These are phyloP conservation scores for Drosophila eohydei DNA, from an alignment of 2,888 invertebrate genomes.

Conservation along the genomic window DNA sequence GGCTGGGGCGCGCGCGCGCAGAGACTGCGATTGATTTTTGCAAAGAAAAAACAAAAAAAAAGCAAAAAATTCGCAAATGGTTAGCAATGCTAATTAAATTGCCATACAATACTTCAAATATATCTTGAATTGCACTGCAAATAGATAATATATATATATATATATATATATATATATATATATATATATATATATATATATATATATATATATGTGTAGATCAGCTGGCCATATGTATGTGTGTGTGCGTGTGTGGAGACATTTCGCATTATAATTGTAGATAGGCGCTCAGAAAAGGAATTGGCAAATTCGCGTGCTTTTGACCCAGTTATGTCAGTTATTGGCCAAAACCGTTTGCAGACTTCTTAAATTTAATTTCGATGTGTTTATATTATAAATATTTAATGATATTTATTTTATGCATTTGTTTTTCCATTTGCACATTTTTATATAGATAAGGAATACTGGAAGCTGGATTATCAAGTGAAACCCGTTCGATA, in stretches of 20 bases:
- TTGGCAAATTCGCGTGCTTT: constrained; percentile 54
- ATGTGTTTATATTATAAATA: not conserved
- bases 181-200: constrained; percentile 13
- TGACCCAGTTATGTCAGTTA: constrained; percentile 56
- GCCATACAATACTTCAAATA: constrained; percentile 34
- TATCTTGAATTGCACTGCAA: not conserved
- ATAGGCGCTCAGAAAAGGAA: constrained; percentile 42
- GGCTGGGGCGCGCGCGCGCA: not conserved
- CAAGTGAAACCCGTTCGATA: constrained; percentile 17
- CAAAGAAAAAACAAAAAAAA: constrained; percentile 11
- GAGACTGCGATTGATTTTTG: constrained; percentile 53
- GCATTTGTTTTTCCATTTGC: not conserved
- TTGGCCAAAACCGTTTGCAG: constrained; percentile 22
- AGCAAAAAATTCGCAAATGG: constrained; percentile 44
- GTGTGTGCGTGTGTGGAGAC: constrained; percentile 1
- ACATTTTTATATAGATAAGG: not conserved
- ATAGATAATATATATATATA: constrained; percentile 15
- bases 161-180: constrained; percentile 21
- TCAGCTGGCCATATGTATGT: constrained; percentile 2
- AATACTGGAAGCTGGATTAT: not conserved
- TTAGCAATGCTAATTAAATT: constrained; percentile 66
- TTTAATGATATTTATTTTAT: constrained; percentile 8
- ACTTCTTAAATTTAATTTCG: constrained; percentile 25
- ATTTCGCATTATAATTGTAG: constrained; percentile 30
- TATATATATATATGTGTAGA: constrained; percentile 16